Evolutionary conservation across 1,140 invertebrate species (phyloP), one percentile per base, ranked within the genome.

Genomic region (Proctacanthus coquilletti): DNA sequence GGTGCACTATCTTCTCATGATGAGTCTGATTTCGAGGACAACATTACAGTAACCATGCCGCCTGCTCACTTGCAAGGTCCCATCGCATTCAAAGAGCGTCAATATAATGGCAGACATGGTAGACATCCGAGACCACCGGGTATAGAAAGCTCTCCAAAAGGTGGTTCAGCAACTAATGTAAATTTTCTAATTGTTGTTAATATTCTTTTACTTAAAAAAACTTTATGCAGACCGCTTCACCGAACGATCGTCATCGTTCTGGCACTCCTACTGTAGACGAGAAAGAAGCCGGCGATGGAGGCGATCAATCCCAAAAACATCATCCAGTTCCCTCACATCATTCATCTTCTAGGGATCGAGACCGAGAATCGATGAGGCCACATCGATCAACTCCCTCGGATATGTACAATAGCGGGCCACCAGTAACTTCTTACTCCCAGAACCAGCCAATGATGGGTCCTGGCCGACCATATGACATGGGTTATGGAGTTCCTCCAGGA

Each of bases 191-290:
- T n/a, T n/a, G n/a, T n/a, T n/a, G n/a, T n/a, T n/a, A n/a, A n/a
- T n/a, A n/a, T n/a, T n/a, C n/a, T n/a, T n/a, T n/a, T n/a, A n/a
- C n/a, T n/a, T n/a, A n/a, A n/a, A n/a, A n/a, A n/a, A n/a, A n/a
- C n/a, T n/a, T n/a, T n/a, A n/a, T n/a, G n/a, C n/a, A n/a, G n/a
- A n/a, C n/a, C n/a, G n/a, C n/a, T n/a, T n/a, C 20, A 19, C 33
- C 36, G 36, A 39, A 38, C 27, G 25, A n/a, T n/a, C n/a, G n/a
- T n/a, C n/a, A n/a, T n/a, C n/a, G n/a, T 27, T 66, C 76, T 9
- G 75, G 73, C 20, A 80, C 77, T 11, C 78, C 77, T 2, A 80
- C 76, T 9, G 70, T 79, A 38, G 74, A 77, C 54, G 71, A 75
- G 52, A 44, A 66, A 42, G 40, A 64, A 53, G 52, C 42, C 42